Conservation (phyloP, 2,888 invertebrate genomes). For the Leptinotarsa juncta region DNA sequence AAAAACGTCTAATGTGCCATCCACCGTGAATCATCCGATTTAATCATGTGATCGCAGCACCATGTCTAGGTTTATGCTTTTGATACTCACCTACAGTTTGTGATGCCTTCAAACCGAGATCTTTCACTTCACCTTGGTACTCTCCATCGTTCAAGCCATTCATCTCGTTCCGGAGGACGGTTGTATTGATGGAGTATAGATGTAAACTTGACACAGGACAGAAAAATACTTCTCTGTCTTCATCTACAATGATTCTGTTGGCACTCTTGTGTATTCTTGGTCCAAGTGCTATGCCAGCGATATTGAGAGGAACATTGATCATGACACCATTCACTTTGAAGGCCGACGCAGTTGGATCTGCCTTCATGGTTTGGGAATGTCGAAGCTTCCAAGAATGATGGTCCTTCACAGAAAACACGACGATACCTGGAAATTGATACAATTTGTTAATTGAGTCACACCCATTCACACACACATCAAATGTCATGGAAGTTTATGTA, state of each 20-base stretch:
- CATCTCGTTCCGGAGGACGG: constrained; percentile 71
- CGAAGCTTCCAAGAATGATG: constrained; percentile 79
- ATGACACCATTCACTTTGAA: constrained; percentile 73
- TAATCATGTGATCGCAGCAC: too few relatives aligned
- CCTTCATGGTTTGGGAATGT: constrained; percentile 74
- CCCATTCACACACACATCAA: background rate
- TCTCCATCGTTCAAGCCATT: constrained; percentile 58
- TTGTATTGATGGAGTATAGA: constrained; percentile 75
- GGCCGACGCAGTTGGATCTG: constrained; percentile 69
- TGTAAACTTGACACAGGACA: constrained; percentile 77
- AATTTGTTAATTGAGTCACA: background rate
- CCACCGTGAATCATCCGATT: too few relatives aligned
- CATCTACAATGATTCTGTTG: constrained; percentile 51
- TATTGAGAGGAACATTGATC: constrained; percentile 71
- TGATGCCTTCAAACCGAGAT: constrained; percentile 66
- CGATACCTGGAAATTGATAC: constrained; percentile 69
- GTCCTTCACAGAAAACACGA: constrained; percentile 76
- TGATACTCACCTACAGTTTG: constrained; percentile 39
- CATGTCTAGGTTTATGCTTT: too few relatives aligned
- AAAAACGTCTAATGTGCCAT: too few relatives aligned
- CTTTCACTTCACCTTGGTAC: constrained; percentile 67
- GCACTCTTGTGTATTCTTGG: constrained; percentile 61
- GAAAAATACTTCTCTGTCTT: constrained; percentile 70
- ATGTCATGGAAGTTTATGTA: too few relatives aligned
- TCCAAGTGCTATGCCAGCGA: constrained; percentile 80